Evolutionary conservation across 2,888 invertebrate genomes (phyloP).

Genomic region (Carterocephalus palaemon): DNA sequence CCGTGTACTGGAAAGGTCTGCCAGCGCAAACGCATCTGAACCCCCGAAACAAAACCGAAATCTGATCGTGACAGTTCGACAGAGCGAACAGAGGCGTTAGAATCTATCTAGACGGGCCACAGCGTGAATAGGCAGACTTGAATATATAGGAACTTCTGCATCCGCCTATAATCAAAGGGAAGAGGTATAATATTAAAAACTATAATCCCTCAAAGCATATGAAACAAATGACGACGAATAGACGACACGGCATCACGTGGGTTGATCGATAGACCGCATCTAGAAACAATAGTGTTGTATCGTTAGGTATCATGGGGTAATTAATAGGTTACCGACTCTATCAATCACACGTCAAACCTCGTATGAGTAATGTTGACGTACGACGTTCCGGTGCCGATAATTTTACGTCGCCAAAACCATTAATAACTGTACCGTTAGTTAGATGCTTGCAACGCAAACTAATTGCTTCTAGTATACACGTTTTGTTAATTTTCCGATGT

Average conservation of each 20-base stretch:
- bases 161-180: too few relatives aligned
- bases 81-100: too few relatives aligned
- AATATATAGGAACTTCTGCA: too few relatives aligned
- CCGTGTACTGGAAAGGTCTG: too few relatives aligned
- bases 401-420: constrained; percentile 30
- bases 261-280: constrained; percentile 65
- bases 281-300: constrained; percentile 64
- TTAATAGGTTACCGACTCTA: constrained; percentile 66
- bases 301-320: constrained; percentile 63
- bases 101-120: too few relatives aligned
- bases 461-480: constrained; percentile 28
- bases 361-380: constrained; percentile 29
- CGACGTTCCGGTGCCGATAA: constrained; percentile 16
- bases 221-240: constrained; percentile 67
- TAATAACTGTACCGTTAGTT: constrained; percentile 33
- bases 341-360: constrained; percentile 52
- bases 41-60: too few relatives aligned
- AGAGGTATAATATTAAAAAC: constrained; percentile 5
- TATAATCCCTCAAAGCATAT: constrained; percentile 54
- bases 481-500: constrained; percentile 5
- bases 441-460: constrained; percentile 33
- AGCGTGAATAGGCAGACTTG: too few relatives aligned
- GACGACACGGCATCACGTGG: constrained; percentile 67
- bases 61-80: too few relatives aligned
- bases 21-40: too few relatives aligned